Percentiles rank a stretch among this genome's conserved stretches.
These are phyloP conservation scores for Exephanes ischioxanthus DNA, from an alignment of 2,888 invertebrate genomes.

Conservation along the genomic window DNA sequence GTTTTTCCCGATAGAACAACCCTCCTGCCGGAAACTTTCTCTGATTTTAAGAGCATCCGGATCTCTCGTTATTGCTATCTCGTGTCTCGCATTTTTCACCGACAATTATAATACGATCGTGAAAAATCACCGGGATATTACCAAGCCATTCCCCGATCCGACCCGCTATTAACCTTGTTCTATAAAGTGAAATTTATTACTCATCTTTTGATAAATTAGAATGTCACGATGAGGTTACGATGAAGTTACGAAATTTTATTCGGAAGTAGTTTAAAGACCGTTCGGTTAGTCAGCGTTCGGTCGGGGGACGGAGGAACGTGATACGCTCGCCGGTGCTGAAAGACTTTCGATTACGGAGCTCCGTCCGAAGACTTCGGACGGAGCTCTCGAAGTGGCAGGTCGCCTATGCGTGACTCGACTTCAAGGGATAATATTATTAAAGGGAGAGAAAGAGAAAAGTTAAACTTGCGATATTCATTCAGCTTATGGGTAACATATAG, in stretches of 20 bases:
- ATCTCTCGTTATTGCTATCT: slow-evolving; percentile 12
- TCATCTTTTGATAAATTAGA: slow-evolving; percentile 34
- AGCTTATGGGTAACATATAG: slow-evolving; percentile 22
- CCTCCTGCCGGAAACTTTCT: slow-evolving; percentile 28
- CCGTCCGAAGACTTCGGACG: slow-evolving; percentile 26
- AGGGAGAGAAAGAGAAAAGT: slow-evolving; percentile 19
- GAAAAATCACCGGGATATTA: background rate
- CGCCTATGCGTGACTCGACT: slow-evolving; percentile 56
- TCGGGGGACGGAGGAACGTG: slow-evolving; percentile 11
- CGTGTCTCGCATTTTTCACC: background rate
- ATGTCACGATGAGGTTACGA: background rate
- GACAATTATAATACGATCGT: background rate
- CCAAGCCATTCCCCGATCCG: background rate
- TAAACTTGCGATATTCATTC: slow-evolving; percentile 34
- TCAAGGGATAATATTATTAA: slow-evolving; percentile 47
- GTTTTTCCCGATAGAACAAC: slow-evolving; percentile 27
- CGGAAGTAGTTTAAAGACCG: slow-evolving; percentile 53
- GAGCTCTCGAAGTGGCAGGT: slow-evolving; percentile 21
- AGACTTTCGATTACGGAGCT: slow-evolving; percentile 61
- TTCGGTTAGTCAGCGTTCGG: slow-evolving; percentile 31
- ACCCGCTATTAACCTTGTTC: background rate
- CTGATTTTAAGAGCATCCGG: slow-evolving; percentile 31
- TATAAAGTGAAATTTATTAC: slow-evolving; percentile 18
- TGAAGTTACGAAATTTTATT: slow-evolving; percentile 54
- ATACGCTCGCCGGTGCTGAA: slow-evolving; percentile 45